Conservation (phyloP, 2,888 invertebrate species). For the Thecocarcelia acutangulata region DNA sequence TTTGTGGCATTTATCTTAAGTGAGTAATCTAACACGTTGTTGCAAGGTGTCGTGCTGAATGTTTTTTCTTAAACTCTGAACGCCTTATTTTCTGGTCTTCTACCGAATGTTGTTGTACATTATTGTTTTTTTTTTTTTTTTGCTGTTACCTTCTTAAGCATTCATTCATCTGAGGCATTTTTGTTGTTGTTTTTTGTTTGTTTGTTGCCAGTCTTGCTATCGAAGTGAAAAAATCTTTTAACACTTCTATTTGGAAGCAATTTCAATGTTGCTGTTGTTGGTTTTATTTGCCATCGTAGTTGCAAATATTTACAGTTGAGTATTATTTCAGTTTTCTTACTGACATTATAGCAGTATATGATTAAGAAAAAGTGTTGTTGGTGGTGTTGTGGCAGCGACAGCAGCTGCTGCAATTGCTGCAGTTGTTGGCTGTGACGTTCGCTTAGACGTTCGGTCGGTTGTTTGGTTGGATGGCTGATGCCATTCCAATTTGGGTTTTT, state of each 20-base stretch:
- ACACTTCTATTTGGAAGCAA: slow-evolving; percentile 73
- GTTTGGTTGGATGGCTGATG: slow-evolving; percentile 47
- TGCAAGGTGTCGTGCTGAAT: slow-evolving; percentile 71
- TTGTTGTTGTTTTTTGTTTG: slow-evolving; percentile 66
- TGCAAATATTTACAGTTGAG: slow-evolving; percentile 63
- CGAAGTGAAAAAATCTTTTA: slow-evolving; percentile 75
- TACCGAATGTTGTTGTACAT: slow-evolving; percentile 47
- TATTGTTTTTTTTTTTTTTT: background rate
- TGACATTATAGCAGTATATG: slow-evolving; percentile 48
- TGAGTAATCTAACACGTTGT: slow-evolving; percentile 71
- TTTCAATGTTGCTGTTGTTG: slow-evolving; percentile 59
- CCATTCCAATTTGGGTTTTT: slow-evolving; percentile 62
- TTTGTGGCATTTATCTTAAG: slow-evolving; percentile 71
- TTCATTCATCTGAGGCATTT: slow-evolving; percentile 61
- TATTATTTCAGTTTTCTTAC: slow-evolving; percentile 42
- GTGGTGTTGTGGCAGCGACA: slow-evolving; percentile 17
- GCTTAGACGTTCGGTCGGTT: slow-evolving; percentile 21
- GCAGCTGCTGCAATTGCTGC: background rate
- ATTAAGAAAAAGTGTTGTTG: slow-evolving; percentile 15
- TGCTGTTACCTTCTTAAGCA: slow-evolving; percentile 51
- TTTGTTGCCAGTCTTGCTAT: slow-evolving; percentile 72
- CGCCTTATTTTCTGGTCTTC: slow-evolving; percentile 64
- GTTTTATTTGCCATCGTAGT: slow-evolving; percentile 15
- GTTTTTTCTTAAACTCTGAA: slow-evolving; percentile 36
- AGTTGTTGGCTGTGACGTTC: slow-evolving; percentile 32